phyloP scores from a whole-genome alignment of 2,888 invertebrate species.

The Abrostola tripartita region DNA sequence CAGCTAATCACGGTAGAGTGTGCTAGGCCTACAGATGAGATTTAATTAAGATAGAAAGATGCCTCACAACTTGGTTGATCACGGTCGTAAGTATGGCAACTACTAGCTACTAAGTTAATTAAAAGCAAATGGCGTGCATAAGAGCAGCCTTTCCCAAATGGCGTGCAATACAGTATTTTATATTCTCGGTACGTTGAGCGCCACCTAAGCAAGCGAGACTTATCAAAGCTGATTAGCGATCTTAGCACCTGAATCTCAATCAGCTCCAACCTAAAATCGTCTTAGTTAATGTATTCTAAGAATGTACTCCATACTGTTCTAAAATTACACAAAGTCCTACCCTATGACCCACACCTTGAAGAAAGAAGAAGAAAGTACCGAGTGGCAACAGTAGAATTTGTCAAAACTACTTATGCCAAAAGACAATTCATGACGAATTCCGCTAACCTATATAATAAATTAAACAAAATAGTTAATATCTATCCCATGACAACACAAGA shows the following conservation, averaged over 20 bases:
- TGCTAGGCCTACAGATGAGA: conserved; percentile 6
- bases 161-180: background rate
- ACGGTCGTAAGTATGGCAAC: background rate
- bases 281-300: too few relatives aligned
- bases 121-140: conserved; percentile 3
- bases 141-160: conserved; percentile 2
- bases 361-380: too few relatives aligned
- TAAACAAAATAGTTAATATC: too few relatives aligned
- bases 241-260: background rate
- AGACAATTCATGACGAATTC: too few relatives aligned
- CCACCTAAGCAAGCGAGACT: background rate
- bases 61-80: conserved; percentile 1
- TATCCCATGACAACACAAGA: too few relatives aligned
- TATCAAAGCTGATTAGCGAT: background rate
- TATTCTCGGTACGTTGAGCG: background rate
- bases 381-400: too few relatives aligned
- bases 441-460: too few relatives aligned
- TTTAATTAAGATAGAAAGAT: conserved; percentile 6
- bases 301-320: too few relatives aligned
- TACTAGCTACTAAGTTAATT: background rate
- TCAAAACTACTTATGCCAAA: too few relatives aligned
- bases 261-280: too few relatives aligned
- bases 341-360: too few relatives aligned
- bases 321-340: too few relatives aligned
- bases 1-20: conserved; percentile 1